Base-by-base conservation (phyloP, 1,140 invertebrate species). In the Lordiphosa stackelbergi region DNA sequence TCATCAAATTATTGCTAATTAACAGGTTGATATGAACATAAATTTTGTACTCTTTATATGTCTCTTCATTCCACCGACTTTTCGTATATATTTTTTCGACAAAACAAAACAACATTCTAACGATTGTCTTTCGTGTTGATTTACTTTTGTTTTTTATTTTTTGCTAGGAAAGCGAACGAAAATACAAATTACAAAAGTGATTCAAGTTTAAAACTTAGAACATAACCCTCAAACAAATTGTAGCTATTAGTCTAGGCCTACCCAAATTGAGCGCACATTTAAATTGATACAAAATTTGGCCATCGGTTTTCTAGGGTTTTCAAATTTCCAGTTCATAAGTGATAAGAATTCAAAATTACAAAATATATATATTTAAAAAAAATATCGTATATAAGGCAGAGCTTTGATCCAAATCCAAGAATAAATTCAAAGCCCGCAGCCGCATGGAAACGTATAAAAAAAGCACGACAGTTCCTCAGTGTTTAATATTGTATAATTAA, bases 391-490 rank as follows among this genome's bases (percentile, higher is more conserved):
- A 45, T 64, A 61, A 38, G 51, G 69, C 38, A 62, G 61, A 69
- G 65, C 66, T 74, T 68, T 69, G 66, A 43, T 59, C 56, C 56
- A 53, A 52, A 62, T 37, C 42, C 19, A 22, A 69, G 47, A 53
- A 42, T 40, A 43, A 58, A 61, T 69, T 66, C 63, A 66, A 66
- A 42, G 69, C 63, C 28, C 28, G 54, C 65, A 60, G 59, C 59
- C 53, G 64, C 77, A 75, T 83, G 72, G 72, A 83, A 83, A 63
- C 43, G 31, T 69, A 31, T 31, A 31, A 31, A 31, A 5, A 31
- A 83, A 83, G 77, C 77, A 83, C 77, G 77, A 83, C 77, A 83
- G 77, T 83, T 83, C 77, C 77, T 83, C 77, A 77, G 77, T 83
- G 77, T 81, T 83, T 75, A 83, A 83, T 73, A 83, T 66, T 83